Percentiles rank a stretch among this genome's conserved stretches.
Conservation (phyloP, 1,140 invertebrate species). For the Cydia splendana region DNA sequence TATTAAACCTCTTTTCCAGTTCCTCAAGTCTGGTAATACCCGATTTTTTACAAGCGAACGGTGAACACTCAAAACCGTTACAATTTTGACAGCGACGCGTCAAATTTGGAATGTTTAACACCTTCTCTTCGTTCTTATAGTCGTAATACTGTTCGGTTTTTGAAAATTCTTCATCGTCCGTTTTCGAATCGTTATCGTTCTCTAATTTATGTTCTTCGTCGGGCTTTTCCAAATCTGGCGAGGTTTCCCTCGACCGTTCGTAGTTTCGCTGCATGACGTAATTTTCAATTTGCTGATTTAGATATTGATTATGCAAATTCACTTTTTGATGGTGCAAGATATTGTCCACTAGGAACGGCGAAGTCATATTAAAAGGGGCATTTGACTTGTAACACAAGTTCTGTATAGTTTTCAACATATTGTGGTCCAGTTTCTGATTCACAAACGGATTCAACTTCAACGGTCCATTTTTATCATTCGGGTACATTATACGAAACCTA, state of each 20-base stretch:
- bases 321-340: constrained; percentile 75
- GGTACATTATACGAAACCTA: constrained; percentile 63
- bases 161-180: constrained; percentile 69
- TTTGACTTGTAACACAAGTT: constrained; percentile 64
- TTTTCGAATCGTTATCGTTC: constrained; percentile 59
- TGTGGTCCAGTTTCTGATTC: constrained; percentile 58
- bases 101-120: constrained; percentile 65
- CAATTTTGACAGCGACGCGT: constrained; percentile 57
- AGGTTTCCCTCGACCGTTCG: constrained; percentile 65
- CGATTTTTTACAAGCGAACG: constrained; percentile 68
- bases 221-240: constrained; percentile 63
- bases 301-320: constrained; percentile 75
- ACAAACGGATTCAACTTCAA: constrained; percentile 64
- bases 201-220: constrained; percentile 59
- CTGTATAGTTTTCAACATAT: constrained; percentile 75
- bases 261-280: constrained; percentile 70
- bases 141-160: constrained; percentile 65
- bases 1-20: constrained; percentile 67
- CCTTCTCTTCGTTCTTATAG: constrained; percentile 54
- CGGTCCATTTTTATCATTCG: constrained; percentile 67
- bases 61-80: constrained; percentile 61
- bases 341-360: constrained; percentile 75
- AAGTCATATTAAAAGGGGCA: constrained; percentile 70
- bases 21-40: constrained; percentile 66
- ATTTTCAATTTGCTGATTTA: constrained; percentile 73